These are phyloP conservation scores for Epizoanthus scotinus DNA, from an alignment of 92 coral and sea anemone genomes.

Conservation along the genomic window DNA sequence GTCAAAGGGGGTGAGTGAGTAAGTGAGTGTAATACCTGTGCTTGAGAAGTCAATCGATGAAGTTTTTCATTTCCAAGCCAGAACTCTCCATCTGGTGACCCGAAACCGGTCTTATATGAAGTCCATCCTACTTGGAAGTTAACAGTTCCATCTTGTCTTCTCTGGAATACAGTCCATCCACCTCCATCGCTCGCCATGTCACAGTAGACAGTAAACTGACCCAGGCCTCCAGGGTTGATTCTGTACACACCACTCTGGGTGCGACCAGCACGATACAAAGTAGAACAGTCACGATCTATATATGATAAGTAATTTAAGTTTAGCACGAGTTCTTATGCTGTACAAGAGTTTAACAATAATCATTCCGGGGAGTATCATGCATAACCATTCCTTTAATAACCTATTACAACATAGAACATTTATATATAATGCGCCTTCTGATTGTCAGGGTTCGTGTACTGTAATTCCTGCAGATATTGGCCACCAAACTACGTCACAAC, in stretches of 20 bases:
- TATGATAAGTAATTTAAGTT: not conserved
- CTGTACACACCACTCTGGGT: slow-evolving; percentile 4
- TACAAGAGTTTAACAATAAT: too few species aligned
- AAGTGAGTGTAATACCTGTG: not conserved
- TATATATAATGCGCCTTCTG: too few species aligned
- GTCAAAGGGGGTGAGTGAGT: too few species aligned
- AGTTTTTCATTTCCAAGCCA: slow-evolving; percentile 30
- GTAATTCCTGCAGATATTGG: too few species aligned
- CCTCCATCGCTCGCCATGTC: slow-evolving; percentile 13
- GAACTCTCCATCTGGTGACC: slow-evolving; percentile 3
- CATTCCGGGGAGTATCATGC: too few species aligned
- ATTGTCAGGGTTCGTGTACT: too few species aligned
- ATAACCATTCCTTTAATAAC: too few species aligned
- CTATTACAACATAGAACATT: too few species aligned
- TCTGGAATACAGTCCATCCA: slow-evolving; percentile 28
- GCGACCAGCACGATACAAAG: not conserved
- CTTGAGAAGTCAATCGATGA: slow-evolving; percentile 5
- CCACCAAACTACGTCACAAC: too few species aligned
- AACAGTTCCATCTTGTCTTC: slow-evolving; percentile 3
- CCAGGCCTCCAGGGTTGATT: not conserved
- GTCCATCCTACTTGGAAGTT: not conserved
- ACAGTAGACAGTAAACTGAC: slow-evolving; percentile 5
- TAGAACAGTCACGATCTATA: not conserved
- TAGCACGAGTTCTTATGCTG: not conserved
- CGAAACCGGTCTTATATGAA: slow-evolving; percentile 13